Base-by-base conservation (phyloP, 2,113 vertebrate species). In the Eurystomus gularis region DNA sequence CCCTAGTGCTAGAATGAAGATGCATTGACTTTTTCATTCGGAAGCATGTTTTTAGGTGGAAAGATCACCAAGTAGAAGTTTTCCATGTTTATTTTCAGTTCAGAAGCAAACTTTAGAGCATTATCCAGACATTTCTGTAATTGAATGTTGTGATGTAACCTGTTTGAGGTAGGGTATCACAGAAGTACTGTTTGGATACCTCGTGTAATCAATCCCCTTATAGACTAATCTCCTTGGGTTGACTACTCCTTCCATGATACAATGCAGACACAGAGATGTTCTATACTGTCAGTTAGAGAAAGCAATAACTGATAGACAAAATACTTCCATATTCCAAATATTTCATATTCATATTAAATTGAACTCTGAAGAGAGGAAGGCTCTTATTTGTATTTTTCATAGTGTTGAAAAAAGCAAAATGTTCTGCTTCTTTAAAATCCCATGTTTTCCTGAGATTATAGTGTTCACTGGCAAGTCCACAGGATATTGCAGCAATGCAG, bases 131-230 rank as follows among this genome's bases (percentile, higher is more conserved):
- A 4, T 57, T 65, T 35, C 17, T 77, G 23, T 65, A 52, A 46
- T 52, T 29, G 7, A 92, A 29, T 82, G 33, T 20, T 23, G 10
- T 44, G 24, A 35, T 52, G 26, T 85, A 70, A 70, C 46, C 23
- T 73, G 26, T 12, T 11, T 11, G 35, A 76, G 28, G 4, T 20
- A 16, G 37, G 4, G 13, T 94, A 23, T 82, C 37, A 61, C 4
- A 19, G 19, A 11, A 75, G 20, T 52, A 33, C 15, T 0, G 0
- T 16, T 31, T 68, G 33, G 15, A 13, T 73, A 20, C 29, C 11
- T 76, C 19, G 12, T 46, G 19, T 58, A 37, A 35, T 66, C n/a
- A 25, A 2, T 75, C 23, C 10, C 17, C 9, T 82, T 77, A 2
- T 55, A 15, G 12, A 52, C 7, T 37, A 13, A 33, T 42, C 23